Evolutionary conservation across 2,888 invertebrate species (phyloP).

Genomic region (Eupithecia subumbrata): DNA sequence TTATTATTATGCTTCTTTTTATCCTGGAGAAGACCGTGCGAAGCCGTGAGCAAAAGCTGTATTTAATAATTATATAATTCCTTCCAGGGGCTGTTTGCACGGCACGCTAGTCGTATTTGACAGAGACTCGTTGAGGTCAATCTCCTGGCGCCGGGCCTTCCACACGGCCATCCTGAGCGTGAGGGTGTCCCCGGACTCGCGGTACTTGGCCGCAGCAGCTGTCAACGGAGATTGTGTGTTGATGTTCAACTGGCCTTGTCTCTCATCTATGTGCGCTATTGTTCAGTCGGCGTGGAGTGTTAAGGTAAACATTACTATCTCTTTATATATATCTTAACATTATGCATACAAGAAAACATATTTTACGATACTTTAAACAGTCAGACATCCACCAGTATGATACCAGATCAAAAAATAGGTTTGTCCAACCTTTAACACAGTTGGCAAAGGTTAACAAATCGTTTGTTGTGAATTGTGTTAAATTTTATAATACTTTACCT

Average conservation of each 20-base stretch:
- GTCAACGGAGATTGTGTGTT: conserved; percentile 54
- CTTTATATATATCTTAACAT: no score
- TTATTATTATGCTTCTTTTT: no score
- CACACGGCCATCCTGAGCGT: conserved; percentile 52
- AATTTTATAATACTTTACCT: no score
- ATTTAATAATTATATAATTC: not conserved
- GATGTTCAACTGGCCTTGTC: conserved; percentile 65
- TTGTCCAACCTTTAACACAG: no score
- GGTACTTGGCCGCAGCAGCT: conserved; percentile 61
- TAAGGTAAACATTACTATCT: conserved; percentile 53
- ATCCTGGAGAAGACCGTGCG: no score
- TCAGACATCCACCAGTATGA: no score
- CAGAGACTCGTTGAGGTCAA: conserved; percentile 47
- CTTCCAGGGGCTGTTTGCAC: conserved; percentile 67
- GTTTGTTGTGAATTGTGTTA: no score
- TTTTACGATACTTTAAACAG: no score
- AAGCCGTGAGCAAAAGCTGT: no score
- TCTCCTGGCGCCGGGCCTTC: conserved; percentile 45
- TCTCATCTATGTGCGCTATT: conserved; percentile 50
- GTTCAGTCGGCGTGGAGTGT: conserved; percentile 59
- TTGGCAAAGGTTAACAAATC: no score
- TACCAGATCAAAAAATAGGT: no score
- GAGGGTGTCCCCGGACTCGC: conserved; percentile 70
- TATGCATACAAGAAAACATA: no score
- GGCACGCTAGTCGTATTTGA: conserved; percentile 56